Percentiles rank a stretch among this genome's conserved stretches.
These are phyloP conservation scores for Drosophila pandora DNA, from an alignment of 1,140 invertebrate genomes.

Conservation along the genomic window DNA sequence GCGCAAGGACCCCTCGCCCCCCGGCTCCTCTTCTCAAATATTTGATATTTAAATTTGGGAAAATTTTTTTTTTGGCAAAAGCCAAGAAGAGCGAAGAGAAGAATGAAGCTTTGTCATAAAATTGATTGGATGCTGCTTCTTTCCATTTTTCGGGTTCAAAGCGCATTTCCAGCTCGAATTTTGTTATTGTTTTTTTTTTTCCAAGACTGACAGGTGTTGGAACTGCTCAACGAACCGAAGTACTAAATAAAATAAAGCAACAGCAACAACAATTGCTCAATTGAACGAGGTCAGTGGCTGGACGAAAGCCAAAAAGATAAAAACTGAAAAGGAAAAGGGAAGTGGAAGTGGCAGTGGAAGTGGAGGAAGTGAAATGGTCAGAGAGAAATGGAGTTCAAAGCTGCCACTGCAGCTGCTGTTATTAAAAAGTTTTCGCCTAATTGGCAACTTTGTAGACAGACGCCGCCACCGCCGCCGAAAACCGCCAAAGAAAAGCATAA, in stretches of 20 bases:
- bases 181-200: neutral
- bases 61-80: slow-evolving; percentile 26
- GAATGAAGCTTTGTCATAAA: slow-evolving; percentile 58
- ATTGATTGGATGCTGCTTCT: slow-evolving; percentile 56
- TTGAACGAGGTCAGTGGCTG: slow-evolving; percentile 61
- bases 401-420: slow-evolving; percentile 49
- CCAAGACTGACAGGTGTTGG: slow-evolving; percentile 43
- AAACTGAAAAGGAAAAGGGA: slow-evolving; percentile 21
- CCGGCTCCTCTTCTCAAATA: slow-evolving; percentile 28
- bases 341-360: slow-evolving; percentile 15
- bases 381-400: slow-evolving; percentile 29
- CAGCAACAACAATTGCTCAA: slow-evolving; percentile 49
- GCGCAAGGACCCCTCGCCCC: neutral
- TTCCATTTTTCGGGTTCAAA: slow-evolving; percentile 54
- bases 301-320: slow-evolving; percentile 15
- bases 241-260: slow-evolving; percentile 30
- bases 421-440: slow-evolving; percentile 68
- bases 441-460: slow-evolving; percentile 76
- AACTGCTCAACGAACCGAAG: slow-evolving; percentile 44
- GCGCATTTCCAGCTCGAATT: slow-evolving; percentile 34
- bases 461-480: slow-evolving; percentile 3
- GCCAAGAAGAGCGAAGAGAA: neutral
- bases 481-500: slow-evolving; percentile 30
- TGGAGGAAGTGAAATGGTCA: slow-evolving; percentile 11
- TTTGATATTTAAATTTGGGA: slow-evolving; percentile 69